Evolutionary conservation across 2,113 vertebrate genomes (phyloP).

Genomic region (Triplophysa tibetana): DNA sequence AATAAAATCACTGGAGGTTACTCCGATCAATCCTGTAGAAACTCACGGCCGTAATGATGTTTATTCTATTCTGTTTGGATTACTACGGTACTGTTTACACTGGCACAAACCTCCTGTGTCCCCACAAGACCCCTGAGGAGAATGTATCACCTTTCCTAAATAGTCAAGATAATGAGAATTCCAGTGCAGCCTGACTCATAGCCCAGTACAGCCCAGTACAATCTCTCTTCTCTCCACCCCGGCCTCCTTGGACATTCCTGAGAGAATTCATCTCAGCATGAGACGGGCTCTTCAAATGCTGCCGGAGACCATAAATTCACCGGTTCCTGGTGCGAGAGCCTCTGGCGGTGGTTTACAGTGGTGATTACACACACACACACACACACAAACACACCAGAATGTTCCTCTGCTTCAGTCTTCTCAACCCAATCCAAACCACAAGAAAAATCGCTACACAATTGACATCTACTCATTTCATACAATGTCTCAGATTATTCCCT

Average conservation of each 20-base stretch:
- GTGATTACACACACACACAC: constrained; percentile 32
- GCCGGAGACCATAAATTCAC: constrained; percentile 31
- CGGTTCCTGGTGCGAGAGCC: constrained; percentile 14
- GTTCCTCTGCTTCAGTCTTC: background rate
- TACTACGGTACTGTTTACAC: background rate
- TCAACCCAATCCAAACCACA: background rate
- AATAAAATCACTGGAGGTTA: too few species aligned
- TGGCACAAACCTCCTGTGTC: background rate
- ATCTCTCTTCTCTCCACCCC: background rate
- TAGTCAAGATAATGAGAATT: constrained; percentile 6
- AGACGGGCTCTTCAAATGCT: constrained; percentile 17
- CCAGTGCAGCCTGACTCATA: background rate
- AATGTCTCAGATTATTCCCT: too few species aligned
- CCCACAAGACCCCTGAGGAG: background rate
- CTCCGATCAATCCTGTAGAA: background rate
- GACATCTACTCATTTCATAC: too few species aligned
- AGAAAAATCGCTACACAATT: background rate
- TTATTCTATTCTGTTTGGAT: constrained; percentile 2
- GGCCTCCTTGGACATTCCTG: constrained; percentile 28
- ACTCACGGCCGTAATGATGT: background rate
- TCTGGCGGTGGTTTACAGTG: constrained; percentile 28
- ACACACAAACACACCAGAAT: background rate
- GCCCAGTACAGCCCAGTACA: background rate
- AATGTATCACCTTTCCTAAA: background rate
- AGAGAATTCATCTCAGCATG: constrained; percentile 35